Evolutionary conservation across 1,140 invertebrate species (phyloP), one percentile per base, ranked within the genome.

Genomic region (Platyscapa corneri): DNA sequence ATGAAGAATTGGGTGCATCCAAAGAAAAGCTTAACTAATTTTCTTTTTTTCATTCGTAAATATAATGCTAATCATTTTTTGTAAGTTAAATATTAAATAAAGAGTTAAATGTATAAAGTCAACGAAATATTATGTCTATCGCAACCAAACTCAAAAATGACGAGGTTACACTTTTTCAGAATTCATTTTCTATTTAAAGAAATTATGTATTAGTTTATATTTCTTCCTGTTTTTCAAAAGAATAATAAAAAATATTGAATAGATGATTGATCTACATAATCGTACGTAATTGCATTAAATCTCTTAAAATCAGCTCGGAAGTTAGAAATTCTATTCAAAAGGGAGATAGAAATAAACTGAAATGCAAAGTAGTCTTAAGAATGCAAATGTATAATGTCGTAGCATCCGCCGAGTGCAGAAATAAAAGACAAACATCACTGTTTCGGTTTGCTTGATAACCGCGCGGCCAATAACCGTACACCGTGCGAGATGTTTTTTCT

Each of bases 361-460:
- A 74, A 42, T 74, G 70, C 37, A 74, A 74, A 74, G 70, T 27
- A 74, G 39, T 1, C 70, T 74, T 74, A 74, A 74, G 70, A 74
- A 74, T 74, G 37, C 70, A 74, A 74, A 74, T 42, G 70, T 74
- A 42, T 74, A 74, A 74, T 20, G 67, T 72, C 37, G 34, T 3
- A 72, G 34, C 37, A 74, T 74, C 70, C 39, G 37, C 18, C 70
- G 70, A 27, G 23, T 42, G 39, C 3, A 10, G 16, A 10, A 74
- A 42, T 34, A 72, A 42, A 74, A 74, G 70, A 42, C 70, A 74
- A 74, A 74, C 70, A 74, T n/a, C 37, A 74, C 8, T 39, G 70
- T 12, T 32, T 27, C 37, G 37, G 23, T 42, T 32, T 20, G 70
- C 23, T 23, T 74, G 70, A 74, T 74, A 74, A 74, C 6, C 70